Base-by-base conservation (phyloP, 2,113 vertebrate species). In the Symphodus melops region DNA sequence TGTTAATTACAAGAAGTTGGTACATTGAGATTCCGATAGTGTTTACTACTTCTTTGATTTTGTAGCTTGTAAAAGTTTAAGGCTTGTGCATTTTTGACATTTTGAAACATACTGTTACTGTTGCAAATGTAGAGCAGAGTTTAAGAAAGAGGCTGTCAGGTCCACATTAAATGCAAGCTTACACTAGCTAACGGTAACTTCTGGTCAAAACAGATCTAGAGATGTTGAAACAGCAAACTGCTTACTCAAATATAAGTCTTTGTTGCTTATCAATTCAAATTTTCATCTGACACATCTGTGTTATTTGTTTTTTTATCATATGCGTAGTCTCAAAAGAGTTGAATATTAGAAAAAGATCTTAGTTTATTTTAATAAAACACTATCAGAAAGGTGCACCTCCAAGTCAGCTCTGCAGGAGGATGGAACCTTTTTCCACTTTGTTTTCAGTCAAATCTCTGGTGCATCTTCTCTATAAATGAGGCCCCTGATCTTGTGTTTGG, bases 391-490 rank as follows among this genome's bases (percentile, higher is more conserved):
- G 62, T 41, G 41, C 68, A 72, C 57, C 28, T 62, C 16, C 28
- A 58, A 16, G 54, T 64, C 48, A 52, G 39, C 75, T 57, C 74
- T 66, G 63, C 53, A 68, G 52, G 68, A 19, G 25, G 54, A 23
- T 62, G 51, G 16, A 36, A 44, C 57, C 13, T 53, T 51, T 75
- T 55, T 33, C 46, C 59, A 42, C 25, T 19, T 11, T 9, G 8
- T 49, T 33, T 64, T 52, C 73, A 71, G 75, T 89, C 76, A 77
- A 89, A 86, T 85, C 81, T 69, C 64, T 77, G 75, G 82, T 65
- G 62, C 72, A 51, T 1, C 2, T 11, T 73, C 68, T 46, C 23
- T 10, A 37, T 82, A 69, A 81, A 85, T 82, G 82, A 83, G 83
- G 78, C 81, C 79, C 85, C 81, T 80, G 89, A 82, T 73, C 54